Evolutionary conservation across 2,797 vertebrate species (phyloP).

Genomic region (Xiphorhynchus erythropygius): DNA sequence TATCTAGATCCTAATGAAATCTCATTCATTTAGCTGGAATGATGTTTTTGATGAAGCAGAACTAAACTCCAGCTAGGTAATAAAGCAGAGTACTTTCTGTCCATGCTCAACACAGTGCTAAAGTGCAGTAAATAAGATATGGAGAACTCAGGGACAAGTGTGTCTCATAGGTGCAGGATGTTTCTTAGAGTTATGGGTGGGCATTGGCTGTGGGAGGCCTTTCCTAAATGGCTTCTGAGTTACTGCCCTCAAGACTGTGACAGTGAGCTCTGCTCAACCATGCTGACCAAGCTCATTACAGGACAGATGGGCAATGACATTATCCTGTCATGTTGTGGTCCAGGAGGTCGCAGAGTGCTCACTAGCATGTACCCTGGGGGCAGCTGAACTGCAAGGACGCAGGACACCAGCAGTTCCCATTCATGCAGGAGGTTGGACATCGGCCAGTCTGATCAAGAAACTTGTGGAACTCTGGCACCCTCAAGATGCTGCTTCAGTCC

Average conservation of each 20-base stretch:
- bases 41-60: conserved; percentile 1
- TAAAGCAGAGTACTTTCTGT: neutral
- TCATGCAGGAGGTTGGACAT: rapidly evolving
- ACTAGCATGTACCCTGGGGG: neutral
- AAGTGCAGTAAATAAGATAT: neutral
- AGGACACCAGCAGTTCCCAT: neutral
- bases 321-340: neutral
- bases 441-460: neutral
- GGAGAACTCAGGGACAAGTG: neutral
- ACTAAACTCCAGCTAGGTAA: neutral
- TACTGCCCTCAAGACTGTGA: neutral
- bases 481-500: neutral
- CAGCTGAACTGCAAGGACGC: neutral
- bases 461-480: rapidly evolving
- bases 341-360: neutral
- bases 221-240: neutral
- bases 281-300: neutral
- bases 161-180: neutral
- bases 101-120: neutral
- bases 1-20: neutral
- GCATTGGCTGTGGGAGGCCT: rapidly evolving
- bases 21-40: neutral
- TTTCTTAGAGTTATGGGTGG: neutral
- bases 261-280: neutral
- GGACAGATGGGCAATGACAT: neutral